Evolutionary conservation across 2,888 invertebrate genomes (phyloP).

Genomic region (Steromphala cineraria): DNA sequence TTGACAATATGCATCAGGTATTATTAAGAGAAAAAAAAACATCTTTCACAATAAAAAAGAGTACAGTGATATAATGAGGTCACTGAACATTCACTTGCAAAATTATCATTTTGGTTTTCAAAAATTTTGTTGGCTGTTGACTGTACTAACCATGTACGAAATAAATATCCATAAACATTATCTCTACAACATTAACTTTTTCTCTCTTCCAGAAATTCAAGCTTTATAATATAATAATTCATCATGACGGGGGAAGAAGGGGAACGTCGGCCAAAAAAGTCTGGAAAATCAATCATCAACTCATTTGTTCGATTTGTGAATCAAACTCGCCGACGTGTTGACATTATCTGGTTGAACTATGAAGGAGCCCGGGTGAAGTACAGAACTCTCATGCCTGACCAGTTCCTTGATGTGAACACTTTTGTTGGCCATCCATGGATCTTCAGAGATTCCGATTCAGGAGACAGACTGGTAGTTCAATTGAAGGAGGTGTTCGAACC

Average conservation of each 20-base stretch:
- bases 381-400: constrained; percentile 79
- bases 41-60: too few species aligned
- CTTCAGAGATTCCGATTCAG: constrained; percentile 83
- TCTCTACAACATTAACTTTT: too few species aligned
- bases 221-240: neutral
- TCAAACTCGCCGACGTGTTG: constrained; percentile 78
- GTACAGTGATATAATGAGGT: too few species aligned
- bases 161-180: too few species aligned
- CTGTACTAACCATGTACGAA: too few species aligned
- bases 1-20: too few species aligned
- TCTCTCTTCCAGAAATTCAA: neutral
- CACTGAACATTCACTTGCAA: too few species aligned
- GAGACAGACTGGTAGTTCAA: constrained; percentile 81
- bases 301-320: constrained; percentile 82
- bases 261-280: constrained; percentile 34
- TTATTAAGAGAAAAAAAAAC: too few species aligned
- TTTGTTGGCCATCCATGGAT: constrained; percentile 91
- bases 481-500: constrained; percentile 68
- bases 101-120: too few species aligned
- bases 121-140: too few species aligned
- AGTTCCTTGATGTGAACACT: constrained; percentile 83
- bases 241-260: neutral
- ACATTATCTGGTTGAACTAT: constrained; percentile 87
- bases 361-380: constrained; percentile 81
- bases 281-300: constrained; percentile 46